Conservation (phyloP, 2,888 invertebrate species). For the Drosophila mercatorum region DNA sequence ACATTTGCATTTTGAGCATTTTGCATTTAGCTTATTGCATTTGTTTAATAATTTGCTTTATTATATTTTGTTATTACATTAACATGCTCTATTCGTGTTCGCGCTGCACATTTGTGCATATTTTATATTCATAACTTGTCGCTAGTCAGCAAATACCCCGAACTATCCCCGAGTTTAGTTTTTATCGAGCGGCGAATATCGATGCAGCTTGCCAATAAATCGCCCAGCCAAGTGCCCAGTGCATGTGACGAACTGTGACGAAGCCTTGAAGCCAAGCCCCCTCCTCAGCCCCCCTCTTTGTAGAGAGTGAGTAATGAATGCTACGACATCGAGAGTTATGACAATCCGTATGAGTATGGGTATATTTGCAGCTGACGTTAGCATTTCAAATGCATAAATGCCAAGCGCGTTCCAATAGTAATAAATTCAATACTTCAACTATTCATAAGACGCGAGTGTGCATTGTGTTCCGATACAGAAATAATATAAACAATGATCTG, state of each 20-base stretch:
- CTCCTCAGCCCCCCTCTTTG: background rate
- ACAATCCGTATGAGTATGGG: constrained; percentile 56
- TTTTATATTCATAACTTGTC: constrained; percentile 82
- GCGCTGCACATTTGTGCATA: constrained; percentile 77
- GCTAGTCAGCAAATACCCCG: constrained; percentile 46
- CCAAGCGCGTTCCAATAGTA: constrained; percentile 59
- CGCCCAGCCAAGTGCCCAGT: constrained; percentile 52
- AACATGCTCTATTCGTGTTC: constrained; percentile 74
- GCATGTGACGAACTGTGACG: constrained; percentile 29
- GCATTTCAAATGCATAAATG: constrained; percentile 72
- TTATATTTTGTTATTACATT: constrained; percentile 75
- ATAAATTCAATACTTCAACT: constrained; percentile 63
- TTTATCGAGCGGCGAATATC: constrained; percentile 74
- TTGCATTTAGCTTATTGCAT: constrained; percentile 59
- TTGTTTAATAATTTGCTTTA: constrained; percentile 79
- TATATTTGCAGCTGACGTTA: constrained; percentile 39
- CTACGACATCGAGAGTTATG: constrained; percentile 70
- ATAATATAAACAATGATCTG: constrained; percentile 4
- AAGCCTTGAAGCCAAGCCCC: constrained; percentile 67
- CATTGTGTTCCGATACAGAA: constrained; percentile 29
- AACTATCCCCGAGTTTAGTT: constrained; percentile 45
- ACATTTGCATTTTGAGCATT: constrained; percentile 43
- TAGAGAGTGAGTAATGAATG: constrained; percentile 51
- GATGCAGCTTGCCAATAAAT: constrained; percentile 78
- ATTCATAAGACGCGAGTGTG: constrained; percentile 50